Evolutionary conservation across 2,797 vertebrate genomes (phyloP).

Genomic region (Enteromius unitaeniatus): DNA sequence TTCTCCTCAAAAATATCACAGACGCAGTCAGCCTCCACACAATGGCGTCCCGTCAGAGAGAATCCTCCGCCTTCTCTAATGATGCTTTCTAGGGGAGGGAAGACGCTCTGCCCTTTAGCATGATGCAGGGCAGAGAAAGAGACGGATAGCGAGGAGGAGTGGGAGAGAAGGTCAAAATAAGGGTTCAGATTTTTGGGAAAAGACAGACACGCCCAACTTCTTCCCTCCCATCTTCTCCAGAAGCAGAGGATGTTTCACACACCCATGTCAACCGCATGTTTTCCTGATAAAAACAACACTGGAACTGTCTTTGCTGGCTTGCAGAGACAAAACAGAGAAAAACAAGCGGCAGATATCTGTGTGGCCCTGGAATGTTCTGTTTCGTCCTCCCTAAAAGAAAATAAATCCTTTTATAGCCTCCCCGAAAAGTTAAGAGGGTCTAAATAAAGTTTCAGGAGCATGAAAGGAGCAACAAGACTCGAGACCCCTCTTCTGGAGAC

Average conservation of each 20-base stretch:
- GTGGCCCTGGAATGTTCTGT: conserved; percentile 17
- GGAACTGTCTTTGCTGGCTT: not conserved
- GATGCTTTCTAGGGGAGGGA: conserved; percentile 23
- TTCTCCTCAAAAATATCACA: conserved; percentile 22
- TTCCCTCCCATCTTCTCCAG: not conserved
- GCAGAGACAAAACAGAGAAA: not conserved
- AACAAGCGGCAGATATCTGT: conserved; percentile 5
- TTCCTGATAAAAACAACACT: not conserved
- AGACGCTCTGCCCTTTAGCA: not conserved
- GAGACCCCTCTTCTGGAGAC: not conserved
- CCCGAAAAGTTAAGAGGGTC: not conserved
- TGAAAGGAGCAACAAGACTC: conserved; percentile 22
- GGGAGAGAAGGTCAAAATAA: not conserved
- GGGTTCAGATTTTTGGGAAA: conserved; percentile 10
- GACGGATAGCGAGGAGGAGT: not conserved
- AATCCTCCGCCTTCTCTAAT: conserved; percentile 17
- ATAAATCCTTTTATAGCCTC: conserved; percentile 16
- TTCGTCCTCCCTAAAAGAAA: conserved; percentile 32
- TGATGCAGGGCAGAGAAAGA: conserved; percentile 6
- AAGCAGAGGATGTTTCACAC: conserved; percentile 11
- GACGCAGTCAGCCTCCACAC: conserved; percentile 32
- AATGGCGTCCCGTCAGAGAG: conserved; percentile 1
- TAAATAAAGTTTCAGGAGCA: conserved; percentile 33
- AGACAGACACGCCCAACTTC: conserved; percentile 14
- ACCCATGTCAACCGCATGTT: conserved; percentile 19